Evolutionary conservation across 2,797 vertebrate species (phyloP).

Genomic region (Betta splendens): DNA sequence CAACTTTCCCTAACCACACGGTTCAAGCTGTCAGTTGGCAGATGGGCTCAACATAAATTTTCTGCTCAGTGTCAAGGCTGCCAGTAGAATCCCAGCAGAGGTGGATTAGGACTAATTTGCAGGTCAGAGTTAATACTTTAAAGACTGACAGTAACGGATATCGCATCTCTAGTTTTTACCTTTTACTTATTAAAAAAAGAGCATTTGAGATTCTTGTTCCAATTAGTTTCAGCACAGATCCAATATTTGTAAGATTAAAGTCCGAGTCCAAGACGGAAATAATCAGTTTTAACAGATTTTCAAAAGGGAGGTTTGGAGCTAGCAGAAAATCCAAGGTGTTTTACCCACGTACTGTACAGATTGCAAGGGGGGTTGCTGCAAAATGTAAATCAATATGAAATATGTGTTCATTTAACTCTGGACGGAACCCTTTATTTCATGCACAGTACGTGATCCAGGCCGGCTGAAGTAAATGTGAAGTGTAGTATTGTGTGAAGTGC

Average conservation of each 20-base stretch:
- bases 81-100: background rate
- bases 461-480: background rate
- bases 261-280: too few species aligned
- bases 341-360: background rate
- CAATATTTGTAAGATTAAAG: too few species aligned
- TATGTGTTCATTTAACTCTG: too few species aligned
- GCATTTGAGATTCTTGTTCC: background rate
- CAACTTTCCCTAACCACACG: background rate
- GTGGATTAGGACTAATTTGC: background rate
- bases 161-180: background rate
- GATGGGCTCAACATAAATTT: background rate
- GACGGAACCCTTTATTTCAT: too few species aligned
- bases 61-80: background rate
- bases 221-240: background rate
- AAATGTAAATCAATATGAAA: background rate
- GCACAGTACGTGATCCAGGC: too few species aligned
- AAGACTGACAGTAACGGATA: background rate
- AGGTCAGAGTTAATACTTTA: background rate
- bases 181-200: background rate
- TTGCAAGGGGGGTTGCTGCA: too few species aligned
- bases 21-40: constrained; percentile 5
- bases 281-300: background rate
- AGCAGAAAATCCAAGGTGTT: background rate
- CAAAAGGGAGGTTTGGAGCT: background rate
- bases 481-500: background rate